Conservation (phyloP, 2,888 invertebrate species). For the Laothoe populi region DNA sequence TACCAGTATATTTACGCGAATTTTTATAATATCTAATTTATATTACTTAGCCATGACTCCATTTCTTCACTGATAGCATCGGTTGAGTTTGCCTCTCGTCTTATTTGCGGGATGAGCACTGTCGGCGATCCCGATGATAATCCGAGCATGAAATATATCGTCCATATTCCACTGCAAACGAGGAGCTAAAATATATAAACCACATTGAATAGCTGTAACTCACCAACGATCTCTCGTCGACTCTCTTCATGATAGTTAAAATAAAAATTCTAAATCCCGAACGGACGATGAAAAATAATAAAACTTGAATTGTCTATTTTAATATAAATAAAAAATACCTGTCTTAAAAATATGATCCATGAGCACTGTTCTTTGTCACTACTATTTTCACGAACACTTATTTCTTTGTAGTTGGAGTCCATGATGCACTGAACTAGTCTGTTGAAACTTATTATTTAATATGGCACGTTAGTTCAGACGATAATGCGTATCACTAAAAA, state of each 20-base stretch:
- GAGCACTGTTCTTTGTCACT: slow-evolving; percentile 25
- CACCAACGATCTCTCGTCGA: not conserved
- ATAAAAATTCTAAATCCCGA: not conserved
- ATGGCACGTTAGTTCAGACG: not conserved
- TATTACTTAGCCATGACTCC: slow-evolving; percentile 40
- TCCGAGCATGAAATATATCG: slow-evolving; percentile 29
- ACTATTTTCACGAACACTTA: slow-evolving; percentile 27
- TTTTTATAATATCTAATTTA: slow-evolving; percentile 22
- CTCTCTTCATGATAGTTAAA: not conserved
- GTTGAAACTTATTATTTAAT: not conserved
- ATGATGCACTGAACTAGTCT: slow-evolving; percentile 27
- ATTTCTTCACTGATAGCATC: slow-evolving; percentile 34
- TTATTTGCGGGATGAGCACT: slow-evolving; percentile 36
- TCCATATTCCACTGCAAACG: slow-evolving; percentile 30
- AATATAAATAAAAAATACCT: slow-evolving; percentile 16
- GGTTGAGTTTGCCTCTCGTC: slow-evolving; percentile 37
- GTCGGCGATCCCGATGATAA: slow-evolving; percentile 31
- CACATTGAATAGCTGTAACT: slow-evolving; percentile 10
- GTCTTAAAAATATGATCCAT: slow-evolving; percentile 28
- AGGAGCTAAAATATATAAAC: slow-evolving; percentile 30
- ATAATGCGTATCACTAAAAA: slow-evolving; percentile 20
- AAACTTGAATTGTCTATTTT: not conserved
- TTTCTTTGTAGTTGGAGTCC: slow-evolving; percentile 30
- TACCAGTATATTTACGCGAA: not conserved
- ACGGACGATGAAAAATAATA: not conserved